Base-by-base conservation (phyloP, 2,113 vertebrate genomes). In the Tyrannus savana region DNA sequence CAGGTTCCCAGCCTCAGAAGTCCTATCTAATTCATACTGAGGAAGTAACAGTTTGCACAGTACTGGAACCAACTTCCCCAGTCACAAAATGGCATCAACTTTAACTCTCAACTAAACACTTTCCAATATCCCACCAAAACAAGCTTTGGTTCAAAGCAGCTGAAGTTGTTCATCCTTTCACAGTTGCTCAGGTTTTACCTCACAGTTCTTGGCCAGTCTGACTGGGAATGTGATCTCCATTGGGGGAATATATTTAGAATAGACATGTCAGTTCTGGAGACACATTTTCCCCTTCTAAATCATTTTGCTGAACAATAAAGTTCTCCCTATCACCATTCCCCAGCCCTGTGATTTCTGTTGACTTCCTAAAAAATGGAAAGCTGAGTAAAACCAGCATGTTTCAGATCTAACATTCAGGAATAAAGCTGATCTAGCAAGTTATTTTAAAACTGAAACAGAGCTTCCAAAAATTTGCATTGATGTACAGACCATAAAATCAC, bases 331-430 rank as follows among this genome's bases (percentile, higher is more conserved):
- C 33, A 71, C 49, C 62, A 47, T 23, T 85, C 42, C 46, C 66
- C 58, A 82, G 78, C 60, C 33, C 16, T 87, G 62, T 35, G 47
- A 76, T 41, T 80, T 62, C 82, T 79, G 62, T 73, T 85, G 73
- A 62, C 85, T 86, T 35, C 11, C 62, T 78, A 68, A 52, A n/a
- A n/a, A n/a, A n/a, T n/a, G n/a, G 76, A 87, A 75, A 92, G 42
- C 91, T 88, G 62, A 91, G 84, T 47, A 92, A 95, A 95, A 87
- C 22, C 49, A 78, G 74, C 44, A 49, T 7, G 35, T 87, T 96
- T 89, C 76, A 72, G 52, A 89, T 37, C 69, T 85, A 76, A 87
- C 62, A 24, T 19, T 41, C 69, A 66, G 58, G 19, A 76, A 80
- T 44, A 88, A 72, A 77, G 72, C 80, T 79, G 85, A 93, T 35